Evolutionary conservation across 2,797 vertebrate species (phyloP), one percentile per base, ranked within the genome.

Genomic region (Notolepis coatsorum): DNA sequence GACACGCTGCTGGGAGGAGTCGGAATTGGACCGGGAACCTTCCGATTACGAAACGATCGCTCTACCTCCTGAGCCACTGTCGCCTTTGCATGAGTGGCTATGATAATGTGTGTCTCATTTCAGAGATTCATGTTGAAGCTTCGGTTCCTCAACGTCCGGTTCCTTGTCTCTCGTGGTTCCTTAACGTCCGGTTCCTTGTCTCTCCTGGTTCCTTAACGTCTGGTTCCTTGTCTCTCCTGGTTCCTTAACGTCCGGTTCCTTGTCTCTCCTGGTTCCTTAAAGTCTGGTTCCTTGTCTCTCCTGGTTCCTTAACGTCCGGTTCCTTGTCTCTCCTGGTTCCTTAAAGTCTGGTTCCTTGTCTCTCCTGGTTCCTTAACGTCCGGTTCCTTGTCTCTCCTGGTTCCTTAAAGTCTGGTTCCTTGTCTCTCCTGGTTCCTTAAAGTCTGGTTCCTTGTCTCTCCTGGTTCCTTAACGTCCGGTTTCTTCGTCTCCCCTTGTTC

Each of bases 321-420:
- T 61, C 55, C 21, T 20, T 55, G 35, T 21, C 47, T 49, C 8
- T 5, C 15, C 54, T 33, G 1, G 25, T 52, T 65, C 61, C 63
- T 66, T 0, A 84, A 98, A 96, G 96, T 98, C 75, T n/a, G n/a
- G n/a, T n/a, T n/a, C n/a, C n/a, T n/a, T n/a, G n/a, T n/a, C n/a
- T n/a, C n/a, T n/a, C n/a, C 25, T 27, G 1, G 4, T 28, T 54
- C 23, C 1, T 21, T 13, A 53, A n/a, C n/a, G 20, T 31, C 59
- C 25, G 38, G 17, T 35, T 61, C 55, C 21, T 20, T 55, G 35
- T 21, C 47, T 49, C 8, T 5, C 15, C 54, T 33, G 1, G 25
- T 52, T 65, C 61, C 63, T 66, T 0, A 84, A 98, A 96, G 96
- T 98, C 75, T n/a, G n/a, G n/a, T n/a, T n/a, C n/a, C n/a, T n/a